Evolutionary conservation across 2,113 vertebrate genomes (phyloP), one percentile per base, ranked within the genome.

Genomic region (Pungitius pungitius): DNA sequence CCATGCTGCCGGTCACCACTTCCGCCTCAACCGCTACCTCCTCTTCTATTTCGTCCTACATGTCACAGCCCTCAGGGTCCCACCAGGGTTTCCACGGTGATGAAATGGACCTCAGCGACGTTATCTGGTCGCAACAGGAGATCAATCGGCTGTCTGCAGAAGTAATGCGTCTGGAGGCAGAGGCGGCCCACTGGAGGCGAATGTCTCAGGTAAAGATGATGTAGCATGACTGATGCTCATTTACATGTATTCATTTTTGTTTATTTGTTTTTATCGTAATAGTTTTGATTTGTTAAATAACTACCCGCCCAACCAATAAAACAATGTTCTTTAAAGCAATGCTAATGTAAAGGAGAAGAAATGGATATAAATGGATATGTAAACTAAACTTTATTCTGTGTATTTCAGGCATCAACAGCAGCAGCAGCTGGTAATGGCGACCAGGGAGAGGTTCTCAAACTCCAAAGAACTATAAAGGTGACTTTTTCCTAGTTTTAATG

Each of bases 51-150:
- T 87, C 95, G 3, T 91, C 94, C 30, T 90, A 90, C 83, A 83
- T 95, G 66, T 27, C 93, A 15, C 74, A 35, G 65, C 62, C 90
- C 43, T 42, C 91, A 3, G 91, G 83, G 10, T 83, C 83, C 27
- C 87, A 93, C 51, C 91, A 94, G n/a, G 93, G 92, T 60, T 98
- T 97, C 88, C 96, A 95, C 22, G 89, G 94, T 0, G 96, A 98
- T 39, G 96, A 96, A 66, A 95, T 98, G 94, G 98, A 99, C 87
- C 94, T 99, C 55, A 94, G 95, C 24, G 98, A 99, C 22, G 81
- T 97, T 14, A 94, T 99, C 83, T 98, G 96, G 93, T 99, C 96
- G 3, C 97, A 99, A 61, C 96, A 97, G 87, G 97, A 99, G 94
- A 99, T 99, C 90, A 99, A 99, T 89, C 94, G 94, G 33, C 90